phyloP scores from a whole-genome alignment of 2,113 vertebrate species.

The Rhea americana region DNA sequence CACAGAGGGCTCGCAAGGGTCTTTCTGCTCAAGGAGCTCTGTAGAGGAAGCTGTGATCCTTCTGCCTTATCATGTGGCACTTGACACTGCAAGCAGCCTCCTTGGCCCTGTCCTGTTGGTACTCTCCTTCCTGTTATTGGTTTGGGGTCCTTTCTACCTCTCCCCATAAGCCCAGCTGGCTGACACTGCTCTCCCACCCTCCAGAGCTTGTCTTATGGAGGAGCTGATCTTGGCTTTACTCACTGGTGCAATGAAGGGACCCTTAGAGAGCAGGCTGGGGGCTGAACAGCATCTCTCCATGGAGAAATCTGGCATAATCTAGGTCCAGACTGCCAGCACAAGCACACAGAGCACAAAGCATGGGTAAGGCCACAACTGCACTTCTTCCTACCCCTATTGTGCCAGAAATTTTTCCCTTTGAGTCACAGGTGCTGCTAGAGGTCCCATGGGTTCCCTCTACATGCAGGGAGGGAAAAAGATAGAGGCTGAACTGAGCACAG shows the following conservation, averaged over 20 bases:
- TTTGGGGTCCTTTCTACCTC: background rate
- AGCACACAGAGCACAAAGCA: background rate
- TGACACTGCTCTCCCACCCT: background rate
- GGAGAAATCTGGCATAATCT: background rate
- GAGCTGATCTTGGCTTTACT: background rate
- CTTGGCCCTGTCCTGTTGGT: background rate
- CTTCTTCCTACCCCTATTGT: background rate
- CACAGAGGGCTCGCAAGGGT: background rate
- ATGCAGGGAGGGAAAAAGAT: background rate
- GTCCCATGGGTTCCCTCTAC: background rate
- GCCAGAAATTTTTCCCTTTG: background rate
- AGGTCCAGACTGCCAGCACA: background rate
- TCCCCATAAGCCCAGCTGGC: accelerated
- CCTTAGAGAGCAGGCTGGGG: background rate
- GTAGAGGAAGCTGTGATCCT: accelerated
- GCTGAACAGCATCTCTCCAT: background rate
- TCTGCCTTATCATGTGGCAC: background rate
- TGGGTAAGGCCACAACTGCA: background rate
- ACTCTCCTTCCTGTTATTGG: background rate
- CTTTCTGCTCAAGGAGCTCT: background rate
- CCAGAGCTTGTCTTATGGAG: background rate
- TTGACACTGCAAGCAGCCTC: background rate
- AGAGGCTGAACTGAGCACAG: background rate
- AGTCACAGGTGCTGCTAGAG: background rate
- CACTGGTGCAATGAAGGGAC: background rate